Evolutionary conservation across 1,140 invertebrate species (phyloP), one percentile per base, ranked within the genome.

Genomic region (Drosophila sechellia): DNA sequence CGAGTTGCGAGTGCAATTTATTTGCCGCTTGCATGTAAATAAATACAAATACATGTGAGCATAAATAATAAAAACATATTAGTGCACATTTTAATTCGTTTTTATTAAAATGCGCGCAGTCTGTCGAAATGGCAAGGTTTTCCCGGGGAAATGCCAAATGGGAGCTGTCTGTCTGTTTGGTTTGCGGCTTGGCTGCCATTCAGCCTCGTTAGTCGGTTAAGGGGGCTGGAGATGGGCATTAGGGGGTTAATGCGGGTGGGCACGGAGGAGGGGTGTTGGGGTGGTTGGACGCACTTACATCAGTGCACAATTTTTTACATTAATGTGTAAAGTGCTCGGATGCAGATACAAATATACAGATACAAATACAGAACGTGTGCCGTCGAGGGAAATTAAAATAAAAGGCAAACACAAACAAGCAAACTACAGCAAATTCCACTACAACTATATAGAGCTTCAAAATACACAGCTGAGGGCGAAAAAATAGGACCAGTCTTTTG

Each of bases 31-130:
- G 61, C 55, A 56, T 42, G 54, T 58, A 58, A 70, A 76, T 79
- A 76, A 71, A 84, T 46, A 79, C 63, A 73, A 73, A 79, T 70
- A 76, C 64, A 59, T 66, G 68, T 49, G 58, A 78, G 50, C 69
- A 85, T 85, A 75, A 85, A 85, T 85, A 85, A 87, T 85, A 87
- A 85, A 87, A 81, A 72, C 83, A 86, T 81, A 86, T 85, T 87
- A 85, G 81, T 87, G 74, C 71, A 78, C 56, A 81, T 78, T 85
- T 85, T 85, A 85, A 87, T 85, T 85, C 78, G 81, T 75, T 85
- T 81, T 87, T 81, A 87, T 85, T 85, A 81, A 85, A 85, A 81
- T 58, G 81, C 78, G 49, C 68, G 63, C 81, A 45, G 50, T 25
- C 64, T 46, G 42, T 46, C 43, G 40, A 27, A 40, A 35, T 1